phyloP scores from a whole-genome alignment of 2,888 invertebrate species.

The Coenonympha arcania region DNA sequence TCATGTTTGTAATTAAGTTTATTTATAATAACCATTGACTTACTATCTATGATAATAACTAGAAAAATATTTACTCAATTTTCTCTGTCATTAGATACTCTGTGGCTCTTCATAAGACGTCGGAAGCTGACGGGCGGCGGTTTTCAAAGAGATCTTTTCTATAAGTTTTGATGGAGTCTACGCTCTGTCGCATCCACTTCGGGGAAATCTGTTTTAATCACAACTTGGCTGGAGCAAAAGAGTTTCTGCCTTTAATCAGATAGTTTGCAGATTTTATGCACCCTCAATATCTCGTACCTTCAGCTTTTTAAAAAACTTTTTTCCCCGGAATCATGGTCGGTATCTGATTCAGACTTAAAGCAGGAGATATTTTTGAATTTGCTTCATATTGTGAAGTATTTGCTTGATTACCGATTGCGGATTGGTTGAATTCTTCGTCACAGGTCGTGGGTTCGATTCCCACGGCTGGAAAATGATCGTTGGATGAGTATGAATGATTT shows the following conservation, averaged over 20 bases:
- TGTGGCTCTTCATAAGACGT: slow-evolving; percentile 13
- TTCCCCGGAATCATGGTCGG: no score
- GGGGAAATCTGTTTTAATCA: slow-evolving; percentile 25
- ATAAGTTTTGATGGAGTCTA: slow-evolving; percentile 27
- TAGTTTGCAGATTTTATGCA: slow-evolving; percentile 12
- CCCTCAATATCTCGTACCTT: slow-evolving; percentile 1
- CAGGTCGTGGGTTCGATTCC: no score
- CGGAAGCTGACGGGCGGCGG: slow-evolving; percentile 6
- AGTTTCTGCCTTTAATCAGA: slow-evolving; percentile 18
- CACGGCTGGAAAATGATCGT: no score
- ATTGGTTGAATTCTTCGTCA: no score
- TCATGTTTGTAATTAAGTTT: no score
- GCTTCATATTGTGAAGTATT: no score
- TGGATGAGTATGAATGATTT: no score
- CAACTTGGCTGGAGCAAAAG: slow-evolving; percentile 8
- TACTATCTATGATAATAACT: no score
- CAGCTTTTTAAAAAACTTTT: background rate
- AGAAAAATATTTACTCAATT: background rate
- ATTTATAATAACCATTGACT: no score
- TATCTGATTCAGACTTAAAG: background rate
- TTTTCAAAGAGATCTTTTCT: slow-evolving; percentile 24
- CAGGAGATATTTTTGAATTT: no score
- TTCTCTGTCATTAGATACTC: background rate
- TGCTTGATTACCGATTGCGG: no score
- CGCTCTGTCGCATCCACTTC: slow-evolving; percentile 25